Evolutionary conservation across 2,797 vertebrate genomes (phyloP).

Genomic region (Halcyon badia): DNA sequence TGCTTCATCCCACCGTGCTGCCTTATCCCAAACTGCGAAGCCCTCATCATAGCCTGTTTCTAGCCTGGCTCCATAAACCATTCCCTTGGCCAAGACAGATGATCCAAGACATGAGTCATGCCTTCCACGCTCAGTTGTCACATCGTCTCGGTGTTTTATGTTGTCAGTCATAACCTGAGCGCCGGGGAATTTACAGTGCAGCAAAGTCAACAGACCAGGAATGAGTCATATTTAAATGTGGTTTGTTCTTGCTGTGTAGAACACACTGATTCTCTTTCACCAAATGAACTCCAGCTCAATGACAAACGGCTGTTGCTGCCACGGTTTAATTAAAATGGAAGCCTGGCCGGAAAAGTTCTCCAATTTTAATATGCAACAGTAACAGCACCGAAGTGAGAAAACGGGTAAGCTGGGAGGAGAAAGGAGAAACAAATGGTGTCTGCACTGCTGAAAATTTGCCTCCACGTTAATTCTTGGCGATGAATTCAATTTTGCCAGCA

Average conservation of each 20-base stretch:
- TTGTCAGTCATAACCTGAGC: not conserved
- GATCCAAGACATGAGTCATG: not conserved
- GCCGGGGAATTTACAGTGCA: not conserved
- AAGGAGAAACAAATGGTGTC: not conserved
- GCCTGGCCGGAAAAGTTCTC: not conserved
- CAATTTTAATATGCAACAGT: not conserved
- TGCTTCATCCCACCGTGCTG: not conserved
- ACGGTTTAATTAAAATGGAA: slow-evolving; percentile 2
- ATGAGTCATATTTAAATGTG: not conserved
- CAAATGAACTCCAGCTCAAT: not conserved
- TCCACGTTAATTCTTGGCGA: not conserved
- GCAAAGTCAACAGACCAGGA: not conserved
- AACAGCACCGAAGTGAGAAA: not conserved
- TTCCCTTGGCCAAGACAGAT: not conserved
- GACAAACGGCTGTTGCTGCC: slow-evolving; percentile 11
- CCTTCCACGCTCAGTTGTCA: not conserved
- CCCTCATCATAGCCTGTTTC: not conserved
- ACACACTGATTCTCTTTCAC: not conserved
- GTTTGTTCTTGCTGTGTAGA: not conserved
- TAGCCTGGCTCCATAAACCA: not conserved
- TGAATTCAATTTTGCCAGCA: not conserved
- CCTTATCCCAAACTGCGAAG: not conserved
- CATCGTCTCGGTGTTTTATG: not conserved
- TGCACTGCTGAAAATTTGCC: not conserved
- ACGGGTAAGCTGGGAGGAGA: not conserved